Evolutionary conservation across 2,113 vertebrate species (phyloP).

Genomic region (Vidua chalybeata): DNA sequence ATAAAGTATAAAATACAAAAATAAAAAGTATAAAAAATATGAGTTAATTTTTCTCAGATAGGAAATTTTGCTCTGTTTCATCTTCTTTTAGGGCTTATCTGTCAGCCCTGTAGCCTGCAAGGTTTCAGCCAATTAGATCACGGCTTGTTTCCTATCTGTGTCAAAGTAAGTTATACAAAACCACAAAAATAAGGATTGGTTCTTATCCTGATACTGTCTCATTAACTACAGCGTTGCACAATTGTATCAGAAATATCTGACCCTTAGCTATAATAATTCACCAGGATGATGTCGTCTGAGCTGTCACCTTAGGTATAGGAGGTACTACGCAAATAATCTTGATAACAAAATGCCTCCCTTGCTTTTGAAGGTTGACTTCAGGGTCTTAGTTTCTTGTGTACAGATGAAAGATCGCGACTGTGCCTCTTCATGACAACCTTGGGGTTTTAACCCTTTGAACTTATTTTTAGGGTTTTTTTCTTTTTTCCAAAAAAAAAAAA

Average conservation of each 20-base stretch:
- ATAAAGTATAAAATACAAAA: background rate
- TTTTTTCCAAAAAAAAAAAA: background rate
- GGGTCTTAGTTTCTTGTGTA: constrained; percentile 2
- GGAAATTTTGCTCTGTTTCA: background rate
- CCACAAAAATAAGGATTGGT: constrained; percentile 45
- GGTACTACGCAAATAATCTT: constrained; percentile 44
- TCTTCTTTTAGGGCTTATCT: background rate
- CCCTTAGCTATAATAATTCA: constrained; percentile 62
- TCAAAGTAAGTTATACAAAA: constrained; percentile 21
- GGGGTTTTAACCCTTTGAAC: background rate
- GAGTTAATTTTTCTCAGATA: background rate
- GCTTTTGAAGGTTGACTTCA: constrained; percentile 42
- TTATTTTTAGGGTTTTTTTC: background rate
- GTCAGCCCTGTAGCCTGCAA: background rate
- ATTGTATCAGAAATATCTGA: constrained; percentile 56
- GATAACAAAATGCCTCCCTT: constrained; percentile 29
- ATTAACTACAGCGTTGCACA: constrained; percentile 35
- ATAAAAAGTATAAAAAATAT: no score
- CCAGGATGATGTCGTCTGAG: constrained; percentile 32
- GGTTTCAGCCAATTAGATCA: background rate
- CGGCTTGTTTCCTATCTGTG: background rate
- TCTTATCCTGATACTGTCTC: constrained; percentile 34
- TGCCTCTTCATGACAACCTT: background rate
- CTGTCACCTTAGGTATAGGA: background rate
- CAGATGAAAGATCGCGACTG: background rate